A percentile compares a stretch with the other conserved stretches of the same genome.
phyloP scores from a whole-genome alignment of 1,140 invertebrate species.

The Eriosoma lanigerum region DNA sequence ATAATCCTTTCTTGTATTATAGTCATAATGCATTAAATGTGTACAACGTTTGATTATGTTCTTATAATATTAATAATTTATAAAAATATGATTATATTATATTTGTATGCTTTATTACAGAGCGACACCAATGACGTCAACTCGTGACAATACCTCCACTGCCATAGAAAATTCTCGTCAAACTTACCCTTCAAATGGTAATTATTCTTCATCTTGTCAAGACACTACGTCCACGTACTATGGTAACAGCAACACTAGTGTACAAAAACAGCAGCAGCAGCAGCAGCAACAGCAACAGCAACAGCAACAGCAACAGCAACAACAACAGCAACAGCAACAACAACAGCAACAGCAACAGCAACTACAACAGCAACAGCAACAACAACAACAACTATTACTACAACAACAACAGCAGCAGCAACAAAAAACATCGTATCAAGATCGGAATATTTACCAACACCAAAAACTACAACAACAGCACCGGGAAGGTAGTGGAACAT shows the following conservation, averaged over 20 bases:
- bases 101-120: neutral
- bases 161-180: neutral
- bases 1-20: too few relatives aligned
- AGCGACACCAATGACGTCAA: neutral
- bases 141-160: neutral
- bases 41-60: too few relatives aligned
- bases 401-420: constrained; percentile 48
- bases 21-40: too few relatives aligned
- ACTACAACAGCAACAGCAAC: neutral
- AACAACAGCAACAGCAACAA: neutral
- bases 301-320: neutral
- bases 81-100: neutral
- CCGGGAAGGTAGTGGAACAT: neutral
- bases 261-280: neutral
- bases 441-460: constrained; percentile 33
- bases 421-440: constrained; percentile 29
- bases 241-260: neutral
- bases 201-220: neutral
- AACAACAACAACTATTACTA: neutral
- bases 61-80: too few relatives aligned
- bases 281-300: neutral
- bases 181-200: neutral
- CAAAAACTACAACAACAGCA: constrained; percentile 34
- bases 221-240: neutral
- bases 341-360: neutral